Base-by-base conservation (phyloP, 2,797 vertebrate genomes). In the Pachyuromys duprasi region DNA sequence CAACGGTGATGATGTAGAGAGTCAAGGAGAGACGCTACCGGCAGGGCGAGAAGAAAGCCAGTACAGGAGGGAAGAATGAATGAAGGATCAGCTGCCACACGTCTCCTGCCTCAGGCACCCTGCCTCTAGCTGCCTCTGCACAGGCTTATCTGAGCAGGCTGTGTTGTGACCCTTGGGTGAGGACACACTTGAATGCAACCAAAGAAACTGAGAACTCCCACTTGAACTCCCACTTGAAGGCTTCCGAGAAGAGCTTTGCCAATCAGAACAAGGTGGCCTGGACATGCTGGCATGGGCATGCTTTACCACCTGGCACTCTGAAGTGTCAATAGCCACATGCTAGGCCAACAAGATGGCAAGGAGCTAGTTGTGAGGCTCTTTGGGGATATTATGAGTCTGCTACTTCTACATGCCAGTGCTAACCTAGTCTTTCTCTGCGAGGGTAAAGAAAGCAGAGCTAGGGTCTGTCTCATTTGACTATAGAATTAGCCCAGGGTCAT, bases 151-250 rank as follows among this genome's bases (percentile, higher is more conserved):
- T 53, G 93, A 83, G 65, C 91, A 53, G 91, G 81, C 57, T 89
- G 90, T 89, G 20, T 70, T 69, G 63, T 69, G 82, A 82, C 55
- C 87, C 36, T 6, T 72, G 45, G 24, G 76, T 74, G 55, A 42
- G 93, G 70, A 57, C 87, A 89, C 18, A 92, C 33, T 75, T 87
- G 49, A 22, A 45, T 53, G 55, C 45, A 69, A n/a, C 62, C 80
- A 78, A 89, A 96, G 92, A 82, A 33, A 90, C 70, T 84, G 79
- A 87, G 57, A 79, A n/a, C n/a, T n/a, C n/a, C n/a, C n/a, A n/a
- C n/a, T n/a, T n/a, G n/a, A n/a, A n/a, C n/a, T n/a, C n/a, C 0
- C 57, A 84, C 31, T 49, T 53, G 53, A 83, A 88, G 60, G 24
- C 39, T 55, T 80, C 45, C 86, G 55, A 39, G 53, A 63, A 86